A percentile compares a stretch with the other conserved stretches of the same genome.
Conservation (phyloP, 2,113 vertebrate species). For the Pangasianodon gigas region DNA sequence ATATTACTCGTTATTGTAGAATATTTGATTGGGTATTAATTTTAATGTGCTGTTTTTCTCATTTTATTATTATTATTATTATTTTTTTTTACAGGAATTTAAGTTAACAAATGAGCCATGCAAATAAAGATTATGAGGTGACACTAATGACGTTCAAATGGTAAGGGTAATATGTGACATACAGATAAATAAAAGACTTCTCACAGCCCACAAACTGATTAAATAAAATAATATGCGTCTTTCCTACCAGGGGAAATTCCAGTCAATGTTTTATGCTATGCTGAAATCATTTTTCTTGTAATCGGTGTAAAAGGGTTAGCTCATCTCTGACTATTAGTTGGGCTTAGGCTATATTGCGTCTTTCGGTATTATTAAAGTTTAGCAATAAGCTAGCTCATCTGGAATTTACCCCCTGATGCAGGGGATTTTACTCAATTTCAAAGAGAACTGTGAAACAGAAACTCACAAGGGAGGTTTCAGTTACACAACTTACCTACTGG, state of each 20-base stretch:
- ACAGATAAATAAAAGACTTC: not conserved
- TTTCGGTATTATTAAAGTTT: not conserved
- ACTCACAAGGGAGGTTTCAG: not conserved
- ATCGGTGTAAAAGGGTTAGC: not conserved
- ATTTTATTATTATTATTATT: too few relatives aligned
- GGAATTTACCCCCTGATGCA: not conserved
- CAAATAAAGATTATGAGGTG: not conserved
- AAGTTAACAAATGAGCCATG: not conserved
- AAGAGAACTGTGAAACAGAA: too few relatives aligned
- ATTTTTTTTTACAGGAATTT: too few relatives aligned
- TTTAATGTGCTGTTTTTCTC: not conserved
- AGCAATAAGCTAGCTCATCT: not conserved
- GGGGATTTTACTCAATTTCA: not conserved
- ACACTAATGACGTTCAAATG: not conserved
- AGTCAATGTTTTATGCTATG: not conserved
- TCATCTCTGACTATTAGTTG: not conserved
- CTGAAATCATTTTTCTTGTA: not conserved
- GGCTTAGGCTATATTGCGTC: not conserved
- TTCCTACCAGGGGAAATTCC: constrained; percentile 16
- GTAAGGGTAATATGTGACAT: not conserved
- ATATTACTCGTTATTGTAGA: too few relatives aligned
- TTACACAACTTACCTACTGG: constrained; percentile 83
- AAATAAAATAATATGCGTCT: not conserved
- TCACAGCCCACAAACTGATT: not conserved
- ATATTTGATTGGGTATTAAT: not conserved